Evolutionary conservation across 1,140 invertebrate genomes (phyloP).

Genomic region (Drosophila carrolli): DNA sequence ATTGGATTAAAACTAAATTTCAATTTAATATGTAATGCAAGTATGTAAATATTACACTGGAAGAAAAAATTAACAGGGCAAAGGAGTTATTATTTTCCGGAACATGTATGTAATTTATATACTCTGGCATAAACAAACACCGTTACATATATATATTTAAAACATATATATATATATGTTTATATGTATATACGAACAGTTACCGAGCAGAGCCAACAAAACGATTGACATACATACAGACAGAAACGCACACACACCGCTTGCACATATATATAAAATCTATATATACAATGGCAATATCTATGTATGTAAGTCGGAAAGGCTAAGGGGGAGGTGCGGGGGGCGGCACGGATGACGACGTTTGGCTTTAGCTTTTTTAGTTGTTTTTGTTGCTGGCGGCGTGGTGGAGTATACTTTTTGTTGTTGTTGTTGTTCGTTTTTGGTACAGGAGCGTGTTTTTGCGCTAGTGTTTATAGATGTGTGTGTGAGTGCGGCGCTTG

Average conservation of each 20-base stretch:
- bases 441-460: slow-evolving; percentile 80
- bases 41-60: slow-evolving; percentile 38
- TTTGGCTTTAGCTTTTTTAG: slow-evolving; percentile 62
- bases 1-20: slow-evolving; percentile 83
- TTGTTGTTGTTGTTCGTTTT: slow-evolving; percentile 44
- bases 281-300: slow-evolving; percentile 57
- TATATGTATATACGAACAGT: slow-evolving; percentile 66
- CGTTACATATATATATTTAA: slow-evolving; percentile 23
- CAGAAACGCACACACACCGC: slow-evolving; percentile 36
- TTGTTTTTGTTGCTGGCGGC: slow-evolving; percentile 70
- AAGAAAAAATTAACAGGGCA: slow-evolving; percentile 7
- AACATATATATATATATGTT: slow-evolving; percentile 34
- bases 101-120: slow-evolving; percentile 33
- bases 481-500: slow-evolving; percentile 38
- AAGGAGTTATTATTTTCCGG: slow-evolving; percentile 24
- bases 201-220: slow-evolving; percentile 73
- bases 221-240: slow-evolving; percentile 77
- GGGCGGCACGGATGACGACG: slow-evolving; percentile 64
- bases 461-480: slow-evolving; percentile 54
- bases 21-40: slow-evolving; percentile 74
- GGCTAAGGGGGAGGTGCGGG: slow-evolving; percentile 25
- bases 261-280: slow-evolving; percentile 46
- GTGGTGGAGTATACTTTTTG: slow-evolving; percentile 65
- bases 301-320: slow-evolving; percentile 5
- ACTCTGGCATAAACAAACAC: slow-evolving; percentile 45